These are phyloP conservation scores for Drosophila nannoptera DNA, from an alignment of 1,140 invertebrate genomes.

Conservation along the genomic window DNA sequence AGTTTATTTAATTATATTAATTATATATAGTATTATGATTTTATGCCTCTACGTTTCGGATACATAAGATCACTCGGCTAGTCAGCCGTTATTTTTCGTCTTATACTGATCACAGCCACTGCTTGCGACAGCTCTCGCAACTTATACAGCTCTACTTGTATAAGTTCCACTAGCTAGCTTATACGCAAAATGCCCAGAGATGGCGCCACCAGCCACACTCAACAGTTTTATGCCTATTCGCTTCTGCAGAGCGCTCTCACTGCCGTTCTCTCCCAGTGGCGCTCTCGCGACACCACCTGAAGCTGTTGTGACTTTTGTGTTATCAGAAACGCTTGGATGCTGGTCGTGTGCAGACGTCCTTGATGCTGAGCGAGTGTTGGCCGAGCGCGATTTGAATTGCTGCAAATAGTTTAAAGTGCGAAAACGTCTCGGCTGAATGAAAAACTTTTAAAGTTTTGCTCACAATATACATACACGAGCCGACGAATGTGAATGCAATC, in stretches of 20 bases:
- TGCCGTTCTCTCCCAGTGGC: not conserved
- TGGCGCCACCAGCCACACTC: slow-evolving; percentile 5
- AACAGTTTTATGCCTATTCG: slow-evolving; percentile 6
- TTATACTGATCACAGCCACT: not conserved
- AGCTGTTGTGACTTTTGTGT: slow-evolving; percentile 40
- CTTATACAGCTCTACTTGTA: slow-evolving; percentile 5
- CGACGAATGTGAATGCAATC: slow-evolving; percentile 24
- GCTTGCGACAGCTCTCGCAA: not conserved
- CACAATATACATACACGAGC: slow-evolving; percentile 21
- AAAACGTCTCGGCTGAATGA: slow-evolving; percentile 34
- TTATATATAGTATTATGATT: too few relatives aligned
- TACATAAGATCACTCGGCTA: too few relatives aligned
- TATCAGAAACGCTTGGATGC: slow-evolving; percentile 74
- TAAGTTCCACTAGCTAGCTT: not conserved
- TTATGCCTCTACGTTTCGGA: too few relatives aligned
- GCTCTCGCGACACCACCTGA: slow-evolving; percentile 7
- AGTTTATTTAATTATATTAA: too few relatives aligned
- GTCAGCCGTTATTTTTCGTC: too few relatives aligned
- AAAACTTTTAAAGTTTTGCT: slow-evolving; percentile 32
- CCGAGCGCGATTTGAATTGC: not conserved
- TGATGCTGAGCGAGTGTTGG: slow-evolving; percentile 1
- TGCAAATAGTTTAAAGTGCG: slow-evolving; percentile 46
- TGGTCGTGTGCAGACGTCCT: slow-evolving; percentile 63
- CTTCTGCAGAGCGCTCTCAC: not conserved
- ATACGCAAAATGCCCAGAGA: slow-evolving; percentile 9